Percentiles rank a stretch among this genome's conserved stretches.
phyloP scores from a whole-genome alignment of 2,888 invertebrate genomes.

The Troilus luridus region DNA sequence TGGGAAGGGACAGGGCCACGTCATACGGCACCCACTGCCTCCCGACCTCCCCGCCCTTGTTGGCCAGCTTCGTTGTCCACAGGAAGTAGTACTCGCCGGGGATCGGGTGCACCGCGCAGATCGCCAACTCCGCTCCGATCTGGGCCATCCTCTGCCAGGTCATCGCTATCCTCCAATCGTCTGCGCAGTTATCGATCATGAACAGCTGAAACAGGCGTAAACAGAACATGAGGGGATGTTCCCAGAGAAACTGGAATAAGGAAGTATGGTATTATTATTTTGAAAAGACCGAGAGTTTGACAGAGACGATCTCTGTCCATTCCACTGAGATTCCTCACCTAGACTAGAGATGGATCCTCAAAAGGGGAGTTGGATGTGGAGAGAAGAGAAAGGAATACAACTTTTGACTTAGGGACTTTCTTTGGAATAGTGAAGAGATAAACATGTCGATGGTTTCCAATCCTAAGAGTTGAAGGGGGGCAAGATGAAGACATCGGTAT shows the following conservation, averaged over 20 bases:
- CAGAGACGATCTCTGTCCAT: too few species aligned
- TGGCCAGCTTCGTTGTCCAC: conserved; percentile 96
- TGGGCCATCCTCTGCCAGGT: conserved; percentile 97
- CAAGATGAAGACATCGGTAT: too few species aligned
- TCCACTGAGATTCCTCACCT: too few species aligned
- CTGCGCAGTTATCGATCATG: conserved; percentile 99
- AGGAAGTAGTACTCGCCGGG: conserved; percentile 96
- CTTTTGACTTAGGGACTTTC: too few species aligned
- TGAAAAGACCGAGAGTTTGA: not conserved
- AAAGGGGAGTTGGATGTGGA: too few species aligned
- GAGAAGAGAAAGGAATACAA: too few species aligned
- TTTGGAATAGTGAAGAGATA: too few species aligned
- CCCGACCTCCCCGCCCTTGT: conserved; percentile 79
- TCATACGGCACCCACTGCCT: conserved; percentile 89
- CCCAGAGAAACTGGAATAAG: not conserved
- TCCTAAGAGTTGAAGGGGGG: too few species aligned
- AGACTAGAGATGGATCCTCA: too few species aligned
- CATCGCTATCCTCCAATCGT: conserved; percentile 99
- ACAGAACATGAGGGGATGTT: not conserved
- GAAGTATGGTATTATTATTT: not conserved
- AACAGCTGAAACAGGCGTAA: conserved; percentile 83
- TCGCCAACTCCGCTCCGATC: conserved; percentile 91
- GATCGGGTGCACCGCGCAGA: conserved; percentile 98
- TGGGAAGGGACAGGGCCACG: conserved; percentile 96
- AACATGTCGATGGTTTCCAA: too few species aligned